These are phyloP conservation scores for Campoletis raptor DNA, from an alignment of 2,888 invertebrate genomes.

Conservation along the genomic window DNA sequence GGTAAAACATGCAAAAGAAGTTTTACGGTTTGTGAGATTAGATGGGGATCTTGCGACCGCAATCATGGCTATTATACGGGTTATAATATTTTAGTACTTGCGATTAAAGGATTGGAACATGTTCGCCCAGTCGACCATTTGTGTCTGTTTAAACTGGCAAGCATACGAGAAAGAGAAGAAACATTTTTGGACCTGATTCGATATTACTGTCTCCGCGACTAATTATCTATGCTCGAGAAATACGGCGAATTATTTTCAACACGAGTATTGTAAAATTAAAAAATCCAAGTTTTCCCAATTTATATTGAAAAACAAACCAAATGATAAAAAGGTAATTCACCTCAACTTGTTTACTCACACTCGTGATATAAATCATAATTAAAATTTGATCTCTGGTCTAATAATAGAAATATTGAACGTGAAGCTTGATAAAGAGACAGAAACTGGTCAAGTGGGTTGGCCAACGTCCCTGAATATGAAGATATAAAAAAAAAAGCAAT, in stretches of 20 bases:
- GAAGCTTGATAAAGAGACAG: neutral
- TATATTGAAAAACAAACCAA: neutral
- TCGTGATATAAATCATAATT: neutral
- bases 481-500: neutral
- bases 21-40: conserved; percentile 79
- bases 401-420: neutral
- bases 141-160: conserved; percentile 7
- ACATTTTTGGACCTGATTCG: conserved; percentile 15
- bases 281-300: neutral
- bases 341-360: neutral
- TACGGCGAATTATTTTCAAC: conserved; percentile 12
- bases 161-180: conserved; percentile 6
- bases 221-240: neutral
- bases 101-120: conserved; percentile 77
- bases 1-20: conserved; percentile 74
- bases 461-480: neutral
- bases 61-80: conserved; percentile 76
- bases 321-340: neutral
- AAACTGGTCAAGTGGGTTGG: neutral
- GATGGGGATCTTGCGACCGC: conserved; percentile 75
- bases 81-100: conserved; percentile 79
- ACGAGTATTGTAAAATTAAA: neutral
- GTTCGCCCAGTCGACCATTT: conserved; percentile 68
- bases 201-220: conserved; percentile 26
- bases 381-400: neutral